Conservation (phyloP, 2,888 invertebrate species). For the Leptinotarsa tumamoca region DNA sequence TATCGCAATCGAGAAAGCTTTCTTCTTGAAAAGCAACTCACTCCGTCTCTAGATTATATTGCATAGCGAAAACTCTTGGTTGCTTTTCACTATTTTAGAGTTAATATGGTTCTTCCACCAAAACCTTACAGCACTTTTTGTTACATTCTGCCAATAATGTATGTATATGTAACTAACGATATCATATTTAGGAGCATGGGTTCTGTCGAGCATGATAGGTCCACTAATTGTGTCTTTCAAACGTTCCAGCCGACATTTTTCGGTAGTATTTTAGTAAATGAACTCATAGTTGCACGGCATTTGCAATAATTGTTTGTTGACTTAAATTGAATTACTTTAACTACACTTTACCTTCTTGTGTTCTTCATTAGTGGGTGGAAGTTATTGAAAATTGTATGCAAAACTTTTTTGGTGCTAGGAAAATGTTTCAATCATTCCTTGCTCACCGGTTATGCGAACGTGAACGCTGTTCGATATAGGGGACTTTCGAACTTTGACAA, state of each 20-base stretch:
- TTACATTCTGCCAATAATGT: constrained; percentile 39
- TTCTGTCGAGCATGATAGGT: constrained; percentile 29
- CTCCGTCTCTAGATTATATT: neutral
- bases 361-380: neutral
- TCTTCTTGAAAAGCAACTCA: neutral
- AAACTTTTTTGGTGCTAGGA: too few relatives aligned
- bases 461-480: too few relatives aligned
- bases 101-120: constrained; percentile 31
- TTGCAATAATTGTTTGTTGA: neutral
- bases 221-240: neutral
- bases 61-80: neutral
- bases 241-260: neutral
- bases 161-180: constrained; percentile 42
- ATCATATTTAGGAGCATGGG: constrained; percentile 35
- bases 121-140: constrained; percentile 37
- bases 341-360: neutral
- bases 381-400: neutral
- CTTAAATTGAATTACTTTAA: neutral
- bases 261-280: constrained; percentile 9
- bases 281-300: neutral
- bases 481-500: too few relatives aligned
- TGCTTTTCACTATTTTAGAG: constrained; percentile 24
- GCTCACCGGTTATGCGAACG: too few relatives aligned
- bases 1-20: neutral
- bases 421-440: too few relatives aligned